Conservation (phyloP, 2,113 vertebrate species). For the Tetraodon nigroviridis region DNA sequence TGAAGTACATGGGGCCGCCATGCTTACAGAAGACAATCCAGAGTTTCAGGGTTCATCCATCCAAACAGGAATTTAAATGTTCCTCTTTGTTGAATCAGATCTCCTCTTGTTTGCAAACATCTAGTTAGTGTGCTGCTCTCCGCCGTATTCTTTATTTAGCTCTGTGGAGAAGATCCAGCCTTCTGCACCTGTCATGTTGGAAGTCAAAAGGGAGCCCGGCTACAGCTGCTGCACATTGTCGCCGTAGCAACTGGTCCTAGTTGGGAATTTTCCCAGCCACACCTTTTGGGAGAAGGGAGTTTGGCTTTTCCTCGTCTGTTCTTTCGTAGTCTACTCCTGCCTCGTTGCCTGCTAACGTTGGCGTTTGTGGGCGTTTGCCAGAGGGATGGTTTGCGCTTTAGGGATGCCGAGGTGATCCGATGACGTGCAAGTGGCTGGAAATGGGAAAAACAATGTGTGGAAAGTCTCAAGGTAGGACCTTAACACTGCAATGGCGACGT, state of each 20-base stretch:
- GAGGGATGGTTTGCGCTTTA: neutral
- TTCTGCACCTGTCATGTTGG: slow-evolving; percentile 26
- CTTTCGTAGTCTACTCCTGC: slow-evolving; percentile 14
- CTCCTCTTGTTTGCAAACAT: too few relatives aligned
- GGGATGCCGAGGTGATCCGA: neutral
- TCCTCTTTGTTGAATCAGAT: too few relatives aligned
- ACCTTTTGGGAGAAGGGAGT: slow-evolving; percentile 15
- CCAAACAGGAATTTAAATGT: too few relatives aligned
- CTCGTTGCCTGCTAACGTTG: neutral
- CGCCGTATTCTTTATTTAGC: neutral
- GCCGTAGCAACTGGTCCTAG: slow-evolving; percentile 30
- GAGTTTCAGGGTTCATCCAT: too few relatives aligned
- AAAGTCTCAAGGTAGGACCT: slow-evolving; percentile 42
- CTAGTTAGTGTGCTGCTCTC: too few relatives aligned
- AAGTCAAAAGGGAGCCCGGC: slow-evolving; percentile 19
- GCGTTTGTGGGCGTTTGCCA: neutral
- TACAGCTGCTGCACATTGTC: slow-evolving; percentile 31
- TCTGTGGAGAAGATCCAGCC: neutral
- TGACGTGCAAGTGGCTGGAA: slow-evolving; percentile 8
- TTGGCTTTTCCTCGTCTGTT: slow-evolving; percentile 1
- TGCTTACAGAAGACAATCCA: too few relatives aligned
- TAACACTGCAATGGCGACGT: neutral
- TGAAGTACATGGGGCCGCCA: too few relatives aligned
- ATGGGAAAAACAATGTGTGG: slow-evolving; percentile 36
- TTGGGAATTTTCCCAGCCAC: slow-evolving; percentile 25